Conservation (phyloP, 2,888 invertebrate genomes). For the Homarus gammarus region DNA sequence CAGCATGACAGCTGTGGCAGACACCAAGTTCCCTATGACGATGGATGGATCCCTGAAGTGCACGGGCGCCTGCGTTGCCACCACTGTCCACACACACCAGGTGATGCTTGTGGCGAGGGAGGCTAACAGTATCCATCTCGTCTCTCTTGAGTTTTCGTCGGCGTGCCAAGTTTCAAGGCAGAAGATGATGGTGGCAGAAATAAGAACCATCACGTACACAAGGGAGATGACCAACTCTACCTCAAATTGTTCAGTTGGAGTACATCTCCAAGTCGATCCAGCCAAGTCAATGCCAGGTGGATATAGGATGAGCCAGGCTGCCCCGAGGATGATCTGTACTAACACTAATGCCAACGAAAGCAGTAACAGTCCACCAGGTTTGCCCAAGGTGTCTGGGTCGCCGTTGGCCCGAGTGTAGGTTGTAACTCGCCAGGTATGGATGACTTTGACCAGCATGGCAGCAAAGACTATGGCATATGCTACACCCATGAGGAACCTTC, state of each 20-base stretch:
- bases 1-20: slow-evolving; percentile 79
- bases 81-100: slow-evolving; percentile 80
- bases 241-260: slow-evolving; percentile 79
- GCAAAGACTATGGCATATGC: slow-evolving; percentile 80
- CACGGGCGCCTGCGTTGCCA: slow-evolving; percentile 78
- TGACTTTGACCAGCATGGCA: slow-evolving; percentile 80
- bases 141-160: slow-evolving; percentile 79
- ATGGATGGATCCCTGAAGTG: slow-evolving; percentile 79
- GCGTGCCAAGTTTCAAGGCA: slow-evolving; percentile 79
- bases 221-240: slow-evolving; percentile 79
- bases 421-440: slow-evolving; percentile 79
- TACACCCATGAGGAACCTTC: slow-evolving; percentile 80
- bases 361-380: slow-evolving; percentile 79
- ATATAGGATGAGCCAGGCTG: slow-evolving; percentile 80
- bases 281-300: slow-evolving; percentile 78
- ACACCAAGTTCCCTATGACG: slow-evolving; percentile 79
- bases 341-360: slow-evolving; percentile 78
- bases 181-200: slow-evolving; percentile 79
- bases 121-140: slow-evolving; percentile 79
- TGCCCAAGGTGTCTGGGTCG: slow-evolving; percentile 78
- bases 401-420: slow-evolving; percentile 77
- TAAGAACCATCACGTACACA: slow-evolving; percentile 79
- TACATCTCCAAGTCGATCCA: slow-evolving; percentile 77
- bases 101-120: slow-evolving; percentile 78
- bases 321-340: slow-evolving; percentile 79